Evolutionary conservation across 2,888 invertebrate genomes (phyloP), one percentile per base, ranked within the genome.

Genomic region (Nebria salina): DNA sequence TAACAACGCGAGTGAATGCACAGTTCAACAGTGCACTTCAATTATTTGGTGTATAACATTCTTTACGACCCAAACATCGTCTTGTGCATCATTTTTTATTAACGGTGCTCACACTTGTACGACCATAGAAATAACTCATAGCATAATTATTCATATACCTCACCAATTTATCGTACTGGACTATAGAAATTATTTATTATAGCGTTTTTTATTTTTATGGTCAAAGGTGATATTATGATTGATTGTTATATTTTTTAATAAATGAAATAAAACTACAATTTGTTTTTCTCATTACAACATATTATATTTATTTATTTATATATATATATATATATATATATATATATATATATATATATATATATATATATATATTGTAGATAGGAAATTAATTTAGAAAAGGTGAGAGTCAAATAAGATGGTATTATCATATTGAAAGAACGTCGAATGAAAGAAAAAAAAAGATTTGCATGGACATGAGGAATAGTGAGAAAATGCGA

Each of bases 71-170:
- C 54, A 13, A 54, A 54, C 54, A 34, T 34, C 34, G 54, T 54
- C 54, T 54, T 54, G 54, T 54, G 54, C 54, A 54, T 54, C 54
- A 54, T 54, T 54, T 54, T 54, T 54, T 54, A 54, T 54, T 54
- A 54, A 54, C 54, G 54, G 0, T 54, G 54, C 54, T 11, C 54
- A 54, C 54, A 54, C 54, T 13, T 1, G 54, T 54, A 54, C 13
- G 13, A 8, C 54, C 54, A 54, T 54, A 54, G 54, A 54, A 54
- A 54, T 54, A 54, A 54, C 54, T 54, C 54, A 54, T 54, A 6
- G 54, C 54, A 54, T 54, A 54, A 54, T 54, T 54, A 54, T 54
- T 54, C 54, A 54, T 54, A 54, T 54, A 54, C 54, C 54, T 11
- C 7, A 13, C 13, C 54, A 13, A 8, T 54, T 11, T 54, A 54